Base-by-base conservation (phyloP, 2,113 vertebrate species). In the Sinosuthora webbiana region DNA sequence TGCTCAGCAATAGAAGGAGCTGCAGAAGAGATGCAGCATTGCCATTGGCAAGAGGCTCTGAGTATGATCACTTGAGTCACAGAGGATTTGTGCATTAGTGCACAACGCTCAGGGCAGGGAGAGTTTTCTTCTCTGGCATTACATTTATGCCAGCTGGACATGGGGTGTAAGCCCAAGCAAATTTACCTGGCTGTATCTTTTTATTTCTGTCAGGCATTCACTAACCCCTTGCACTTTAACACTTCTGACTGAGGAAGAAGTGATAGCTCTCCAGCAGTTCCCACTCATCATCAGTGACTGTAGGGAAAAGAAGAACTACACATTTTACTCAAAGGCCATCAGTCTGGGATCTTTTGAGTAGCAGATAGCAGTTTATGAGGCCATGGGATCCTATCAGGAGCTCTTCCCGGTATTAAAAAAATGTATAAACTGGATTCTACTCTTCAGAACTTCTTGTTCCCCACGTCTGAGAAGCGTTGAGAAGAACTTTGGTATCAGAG, bases 11-110 rank as follows among this genome's bases (percentile, higher is more conserved):
- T 80, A 86, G 59, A 71, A 81, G 52, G 75, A 93, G 45, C 64
- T 87, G 50, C 67, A 63, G 71, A 83, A 71, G 71, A 77, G 55
- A 70, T 57, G 67, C 24, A 70, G 78, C 27, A 83, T 91, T 93
- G 93, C 94, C 93, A 44, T 69, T 81, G 92, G 93, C 93, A 83
- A 91, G 39, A 71, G 18, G 18, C 42, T 95, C 55, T 59, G 92
- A 86, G 35, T 70, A 56, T 70, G 85, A 88, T 81, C 76, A 35
- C 64, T 88, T 60, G 50, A 95, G 88, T 90, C 93, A 77, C 63
- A 88, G 79, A 78, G 79, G 57, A 71, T 96, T 96, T 90, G 82
- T 86, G 60, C 47, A 10, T 83, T 94, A 55, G 35, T 59, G 67
- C 49, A 28, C 45, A 80, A 37, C 0, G 4, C 68, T 94, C 20